Percentiles rank a stretch among this genome's conserved stretches.
These are phyloP conservation scores for Drosophila sucinea DNA, from an alignment of 1,140 invertebrate species.

Conservation along the genomic window DNA sequence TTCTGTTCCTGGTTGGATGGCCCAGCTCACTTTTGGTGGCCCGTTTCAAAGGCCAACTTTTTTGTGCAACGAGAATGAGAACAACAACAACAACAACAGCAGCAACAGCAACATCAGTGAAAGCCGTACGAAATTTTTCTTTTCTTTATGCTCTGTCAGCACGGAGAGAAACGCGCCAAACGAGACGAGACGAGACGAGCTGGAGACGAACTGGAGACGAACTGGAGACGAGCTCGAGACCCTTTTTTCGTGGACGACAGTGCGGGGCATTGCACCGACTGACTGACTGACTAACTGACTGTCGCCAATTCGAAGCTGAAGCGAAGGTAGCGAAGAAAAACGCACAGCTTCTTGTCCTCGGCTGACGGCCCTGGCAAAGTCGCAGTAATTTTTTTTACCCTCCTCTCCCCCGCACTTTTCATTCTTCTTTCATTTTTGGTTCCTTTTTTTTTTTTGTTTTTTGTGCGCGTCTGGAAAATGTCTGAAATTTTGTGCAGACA, in stretches of 20 bases:
- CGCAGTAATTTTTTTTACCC: constrained; percentile 47
- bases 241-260: constrained; percentile 58
- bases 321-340: constrained; percentile 38
- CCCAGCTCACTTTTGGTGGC: constrained; percentile 55
- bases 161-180: constrained; percentile 9
- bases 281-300: constrained; percentile 41
- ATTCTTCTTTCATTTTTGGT: constrained; percentile 3
- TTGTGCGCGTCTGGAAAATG: constrained; percentile 76
- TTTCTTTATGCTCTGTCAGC: constrained; percentile 73
- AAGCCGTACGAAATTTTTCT: constrained; percentile 77
- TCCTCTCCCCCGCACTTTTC: not conserved
- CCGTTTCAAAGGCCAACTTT: constrained; percentile 72
- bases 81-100: constrained; percentile 31
- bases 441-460: constrained; percentile 46
- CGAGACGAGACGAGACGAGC: constrained; percentile 40
- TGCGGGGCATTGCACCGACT: constrained; percentile 71
- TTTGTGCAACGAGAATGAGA: constrained; percentile 54
- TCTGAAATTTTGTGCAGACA: constrained; percentile 78
- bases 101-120: constrained; percentile 48
- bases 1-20: constrained; percentile 36
- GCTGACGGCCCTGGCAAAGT: constrained; percentile 66
- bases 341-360: constrained; percentile 75
- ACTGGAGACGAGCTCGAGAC: constrained; percentile 58
- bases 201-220: constrained; percentile 6
- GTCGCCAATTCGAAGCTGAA: not conserved